These are phyloP conservation scores for Shargacucullia verbasci DNA, from an alignment of 2,888 invertebrate genomes.

Conservation along the genomic window DNA sequence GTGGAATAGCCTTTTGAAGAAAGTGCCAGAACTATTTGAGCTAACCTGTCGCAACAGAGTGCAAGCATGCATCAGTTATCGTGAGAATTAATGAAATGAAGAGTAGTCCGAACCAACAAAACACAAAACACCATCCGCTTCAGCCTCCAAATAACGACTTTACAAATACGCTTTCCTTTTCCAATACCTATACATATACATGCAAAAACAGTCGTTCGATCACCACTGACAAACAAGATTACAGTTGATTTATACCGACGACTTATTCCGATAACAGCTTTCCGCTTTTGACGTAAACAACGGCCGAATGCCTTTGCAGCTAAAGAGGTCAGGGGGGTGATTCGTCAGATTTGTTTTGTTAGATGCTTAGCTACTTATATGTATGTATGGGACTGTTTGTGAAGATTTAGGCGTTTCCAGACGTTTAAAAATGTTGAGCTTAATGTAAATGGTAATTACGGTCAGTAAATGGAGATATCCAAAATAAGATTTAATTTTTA, in stretches of 20 bases:
- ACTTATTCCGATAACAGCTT: conserved; percentile 79
- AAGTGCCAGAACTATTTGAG: too few relatives aligned
- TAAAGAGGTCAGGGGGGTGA: conserved; percentile 58
- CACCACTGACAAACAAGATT: conserved; percentile 77
- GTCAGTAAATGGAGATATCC: too few relatives aligned
- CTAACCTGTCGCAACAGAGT: too few relatives aligned
- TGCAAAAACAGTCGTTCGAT: conserved; percentile 71
- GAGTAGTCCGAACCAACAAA: too few relatives aligned
- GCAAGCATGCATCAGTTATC: too few relatives aligned
- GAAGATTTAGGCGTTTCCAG: too few relatives aligned
- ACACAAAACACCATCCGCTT: conserved; percentile 3
- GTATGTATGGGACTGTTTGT: too few relatives aligned
- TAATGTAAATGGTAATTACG: background rate
- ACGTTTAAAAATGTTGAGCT: background rate
- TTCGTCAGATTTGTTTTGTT: conserved; percentile 54
- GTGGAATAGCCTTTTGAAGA: too few relatives aligned
- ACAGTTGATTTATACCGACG: conserved; percentile 76
- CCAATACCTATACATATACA: conserved; percentile 35
- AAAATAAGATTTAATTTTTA: too few relatives aligned
- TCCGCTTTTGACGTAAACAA: conserved; percentile 79
- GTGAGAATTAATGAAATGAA: too few relatives aligned
- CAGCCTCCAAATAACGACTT: conserved; percentile 28
- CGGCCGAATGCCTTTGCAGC: conserved; percentile 59
- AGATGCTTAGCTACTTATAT: conserved; percentile 22
- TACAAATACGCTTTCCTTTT: conserved; percentile 31